Evolutionary conservation across 2,888 invertebrate genomes (phyloP), one percentile per base, ranked within the genome.

Genomic region (Cyclophora punctaria): DNA sequence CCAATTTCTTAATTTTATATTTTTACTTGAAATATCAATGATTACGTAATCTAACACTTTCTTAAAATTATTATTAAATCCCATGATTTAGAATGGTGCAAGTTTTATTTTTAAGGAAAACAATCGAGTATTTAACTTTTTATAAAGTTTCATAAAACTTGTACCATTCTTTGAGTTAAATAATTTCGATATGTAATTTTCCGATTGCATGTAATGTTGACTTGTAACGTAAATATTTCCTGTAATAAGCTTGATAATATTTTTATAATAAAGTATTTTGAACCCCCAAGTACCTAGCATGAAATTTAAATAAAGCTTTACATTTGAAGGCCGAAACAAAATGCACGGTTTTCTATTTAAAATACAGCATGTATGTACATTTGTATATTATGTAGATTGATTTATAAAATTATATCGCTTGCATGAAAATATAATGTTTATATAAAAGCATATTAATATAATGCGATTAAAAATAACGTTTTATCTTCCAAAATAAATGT

Each of bases 401-500:
- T 66, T 47, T 52, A 37, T 37, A 53, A 48, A 53, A 49, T 69
- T 37, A 73, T 72, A 73, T 72, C 60, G 80, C 85, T 87, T 86
- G 87, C 87, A 87, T 87, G 87, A 81, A 83, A 83, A 83, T 80
- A 74, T 79, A 73, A 62, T 62, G 67, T 56, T 63, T 59, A 66
- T 71, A 69, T 58, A 69, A 52, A 73, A 67, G 70, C 20, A 20
- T 20, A 20, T 20, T 20, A 20, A 20, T 20, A 20, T 20, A 20
- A 20, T 20, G 20, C 20, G 20, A 20, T 1, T 2, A 1, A 20
- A 66, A 71, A 46, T 48, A 74, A 69, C 71, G 73, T 63, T 65
- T 69, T 80, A 80, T 86, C 88, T 88, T 88, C 88, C 88, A 88
- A 88, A 88, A 87, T 88, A 87, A 88, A 88, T 88, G 87, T 83